Conservation (phyloP, 2,888 invertebrate species). For the Asteroscopus sphinx region DNA sequence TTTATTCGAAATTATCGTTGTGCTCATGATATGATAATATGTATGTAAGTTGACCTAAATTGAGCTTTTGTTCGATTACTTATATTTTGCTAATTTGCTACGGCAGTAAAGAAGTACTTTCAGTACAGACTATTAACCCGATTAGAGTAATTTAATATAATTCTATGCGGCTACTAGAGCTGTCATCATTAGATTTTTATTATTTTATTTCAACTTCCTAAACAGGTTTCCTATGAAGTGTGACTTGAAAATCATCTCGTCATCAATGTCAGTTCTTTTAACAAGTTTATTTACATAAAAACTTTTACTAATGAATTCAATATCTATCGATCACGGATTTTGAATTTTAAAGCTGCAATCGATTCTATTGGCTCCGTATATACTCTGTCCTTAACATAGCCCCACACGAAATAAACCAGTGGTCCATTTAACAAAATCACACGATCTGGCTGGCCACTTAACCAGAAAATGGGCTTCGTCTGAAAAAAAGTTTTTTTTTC, state of each 20-base stretch:
- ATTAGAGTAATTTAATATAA: slow-evolving; percentile 6
- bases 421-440: too few relatives aligned
- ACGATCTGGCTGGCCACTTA: too few relatives aligned
- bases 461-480: too few relatives aligned
- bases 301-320: slow-evolving; percentile 60
- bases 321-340: slow-evolving; percentile 56
- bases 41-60: slow-evolving; percentile 43
- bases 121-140: slow-evolving; percentile 19
- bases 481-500: too few relatives aligned
- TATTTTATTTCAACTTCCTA: slow-evolving; percentile 1
- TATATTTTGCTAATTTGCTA: slow-evolving; percentile 42
- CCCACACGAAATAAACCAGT: too few relatives aligned
- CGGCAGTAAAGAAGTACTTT: slow-evolving; percentile 22
- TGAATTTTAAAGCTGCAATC: too few relatives aligned
- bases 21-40: too few relatives aligned
- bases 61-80: slow-evolving; percentile 34
- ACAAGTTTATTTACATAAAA: slow-evolving; percentile 51
- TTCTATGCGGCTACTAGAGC: not conserved
- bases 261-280: slow-evolving; percentile 11
- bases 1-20: too few relatives aligned
- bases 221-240: slow-evolving; percentile 32
- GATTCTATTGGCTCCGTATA: too few relatives aligned
- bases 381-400: too few relatives aligned
- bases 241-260: slow-evolving; percentile 11
- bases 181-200: slow-evolving; percentile 10